phyloP scores from a whole-genome alignment of 2,113 vertebrate genomes.

The Seriola dumerili region DNA sequence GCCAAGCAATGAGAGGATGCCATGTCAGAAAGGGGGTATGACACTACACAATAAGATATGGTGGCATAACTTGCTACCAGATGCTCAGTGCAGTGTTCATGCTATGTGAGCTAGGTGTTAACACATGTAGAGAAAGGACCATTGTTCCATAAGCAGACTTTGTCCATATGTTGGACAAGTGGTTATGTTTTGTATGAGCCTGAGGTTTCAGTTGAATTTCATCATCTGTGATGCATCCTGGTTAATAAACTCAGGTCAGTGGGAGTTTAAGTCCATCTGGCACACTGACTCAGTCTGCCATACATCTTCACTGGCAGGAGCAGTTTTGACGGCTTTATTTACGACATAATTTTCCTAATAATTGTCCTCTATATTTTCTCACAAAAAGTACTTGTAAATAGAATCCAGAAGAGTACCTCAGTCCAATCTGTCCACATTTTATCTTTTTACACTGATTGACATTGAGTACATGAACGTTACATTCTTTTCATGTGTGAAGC shows the following conservation, averaged over 20 bases:
- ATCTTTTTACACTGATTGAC: not conserved
- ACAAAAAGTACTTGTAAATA: not conserved
- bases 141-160: conserved; percentile 57
- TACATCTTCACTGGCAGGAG: not conserved
- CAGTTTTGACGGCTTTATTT: not conserved
- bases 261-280: conserved; percentile 21
- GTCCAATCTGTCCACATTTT: not conserved
- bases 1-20: conserved; percentile 71
- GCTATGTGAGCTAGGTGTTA: conserved; percentile 28
- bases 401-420: not conserved
- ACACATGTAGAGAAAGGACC: conserved; percentile 35
- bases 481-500: not conserved
- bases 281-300: not conserved
- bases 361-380: not conserved
- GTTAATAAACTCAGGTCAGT: conserved; percentile 33
- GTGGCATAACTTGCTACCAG: conserved; percentile 50
- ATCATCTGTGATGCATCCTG: conserved; percentile 38
- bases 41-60: conserved; percentile 56
- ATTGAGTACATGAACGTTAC: not conserved
- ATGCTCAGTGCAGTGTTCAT: conserved; percentile 28
- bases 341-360: not conserved
- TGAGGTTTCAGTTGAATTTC: conserved; percentile 23
- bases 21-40: conserved; percentile 61
- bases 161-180: conserved; percentile 53
- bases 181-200: conserved; percentile 19